Conservation (phyloP, 2,888 invertebrate genomes). For the Stegana nigrithorax region DNA sequence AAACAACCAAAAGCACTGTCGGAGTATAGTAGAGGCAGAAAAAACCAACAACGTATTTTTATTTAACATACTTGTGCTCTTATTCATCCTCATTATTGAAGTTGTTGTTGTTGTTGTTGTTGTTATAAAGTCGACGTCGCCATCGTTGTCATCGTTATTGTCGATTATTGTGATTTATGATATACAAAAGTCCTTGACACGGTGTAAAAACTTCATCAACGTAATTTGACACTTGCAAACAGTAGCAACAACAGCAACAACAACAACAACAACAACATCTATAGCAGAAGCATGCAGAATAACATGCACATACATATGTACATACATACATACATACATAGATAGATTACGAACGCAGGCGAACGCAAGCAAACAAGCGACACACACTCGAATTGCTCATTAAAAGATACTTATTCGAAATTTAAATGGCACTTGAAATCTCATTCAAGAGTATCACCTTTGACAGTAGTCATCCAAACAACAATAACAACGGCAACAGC, state of each 20-base stretch:
- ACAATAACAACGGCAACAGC: background rate
- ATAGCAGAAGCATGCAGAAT: background rate
- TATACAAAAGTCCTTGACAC: conserved; percentile 14
- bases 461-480: conserved; percentile 14
- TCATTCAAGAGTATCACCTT: conserved; percentile 38
- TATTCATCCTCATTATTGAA: background rate
- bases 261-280: background rate
- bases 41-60: too few relatives aligned
- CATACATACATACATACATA: background rate
- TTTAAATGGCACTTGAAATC: conserved; percentile 40
- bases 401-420: conserved; percentile 33
- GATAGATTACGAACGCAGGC: too few relatives aligned
- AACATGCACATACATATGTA: background rate
- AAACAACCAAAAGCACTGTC: too few relatives aligned
- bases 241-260: background rate
- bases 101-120: background rate
- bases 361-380: too few relatives aligned
- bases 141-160: background rate
- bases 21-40: too few relatives aligned
- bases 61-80: too few relatives aligned
- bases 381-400: conserved; percentile 29
- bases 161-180: conserved; percentile 10
- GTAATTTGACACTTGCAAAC: conserved; percentile 31
- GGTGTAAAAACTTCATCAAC: conserved; percentile 28
- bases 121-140: background rate